Conservation (phyloP, 2,888 invertebrate species). For the Plusia festucae region DNA sequence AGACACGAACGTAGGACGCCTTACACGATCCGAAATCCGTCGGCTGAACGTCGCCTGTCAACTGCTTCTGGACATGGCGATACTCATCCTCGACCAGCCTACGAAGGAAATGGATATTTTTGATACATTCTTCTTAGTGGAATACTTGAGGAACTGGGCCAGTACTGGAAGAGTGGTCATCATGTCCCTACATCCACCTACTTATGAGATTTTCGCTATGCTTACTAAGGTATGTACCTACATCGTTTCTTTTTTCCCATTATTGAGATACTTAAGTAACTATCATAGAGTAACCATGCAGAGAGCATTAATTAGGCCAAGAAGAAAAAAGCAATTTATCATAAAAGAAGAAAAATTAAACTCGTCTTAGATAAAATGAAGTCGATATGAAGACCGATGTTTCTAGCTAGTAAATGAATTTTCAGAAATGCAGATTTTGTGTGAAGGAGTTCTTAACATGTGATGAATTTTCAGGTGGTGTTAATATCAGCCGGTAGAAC, state of each 20-base stretch:
- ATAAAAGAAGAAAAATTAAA: neutral
- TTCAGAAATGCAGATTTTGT: too few relatives aligned
- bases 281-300: too few relatives aligned
- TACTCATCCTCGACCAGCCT: conserved; percentile 96
- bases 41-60: conserved; percentile 97
- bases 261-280: too few relatives aligned
- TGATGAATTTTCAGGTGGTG: conserved; percentile 89
- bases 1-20: conserved; percentile 94
- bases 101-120: conserved; percentile 97
- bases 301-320: neutral
- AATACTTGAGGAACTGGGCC: conserved; percentile 98
- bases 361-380: too few relatives aligned
- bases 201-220: conserved; percentile 98
- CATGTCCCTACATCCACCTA: conserved; percentile 97
- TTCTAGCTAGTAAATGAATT: too few relatives aligned
- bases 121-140: conserved; percentile 98
- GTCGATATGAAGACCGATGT: too few relatives aligned
- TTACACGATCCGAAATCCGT: conserved; percentile 96
- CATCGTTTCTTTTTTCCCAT: too few relatives aligned
- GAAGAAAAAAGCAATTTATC: neutral
- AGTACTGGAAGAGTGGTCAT: conserved; percentile 94
- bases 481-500: conserved; percentile 96
- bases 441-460: neutral
- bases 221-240: conserved; percentile 91
- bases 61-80: conserved; percentile 95